Conservation (phyloP, 2,113 vertebrate genomes). For the Cryptoleucopteryx plumbea region DNA sequence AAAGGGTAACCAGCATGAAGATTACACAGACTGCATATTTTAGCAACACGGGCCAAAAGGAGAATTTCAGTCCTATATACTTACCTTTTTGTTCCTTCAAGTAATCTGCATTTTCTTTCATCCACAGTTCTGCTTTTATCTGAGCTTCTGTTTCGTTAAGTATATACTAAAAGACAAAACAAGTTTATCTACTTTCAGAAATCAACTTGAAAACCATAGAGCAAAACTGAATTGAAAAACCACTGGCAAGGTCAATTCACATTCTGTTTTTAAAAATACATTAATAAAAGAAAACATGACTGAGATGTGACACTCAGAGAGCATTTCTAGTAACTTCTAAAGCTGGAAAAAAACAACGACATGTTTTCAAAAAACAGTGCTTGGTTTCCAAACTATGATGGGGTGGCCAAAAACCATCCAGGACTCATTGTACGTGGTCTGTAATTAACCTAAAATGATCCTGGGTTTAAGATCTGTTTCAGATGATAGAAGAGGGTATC, state of each 20-base stretch:
- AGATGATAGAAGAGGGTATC: not conserved
- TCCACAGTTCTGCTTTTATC: constrained; percentile 94
- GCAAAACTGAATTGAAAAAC: not conserved
- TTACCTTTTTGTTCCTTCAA: constrained; percentile 93
- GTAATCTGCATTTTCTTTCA: constrained; percentile 94
- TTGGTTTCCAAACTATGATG: not conserved
- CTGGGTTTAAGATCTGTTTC: not conserved
- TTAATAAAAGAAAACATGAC: not conserved
- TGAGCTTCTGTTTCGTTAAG: constrained; percentile 88
- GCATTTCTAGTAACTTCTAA: not conserved
- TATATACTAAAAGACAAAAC: constrained; percentile 82
- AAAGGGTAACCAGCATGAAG: constrained; percentile 26
- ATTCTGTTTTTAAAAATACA: not conserved
- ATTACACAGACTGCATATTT: not conserved
- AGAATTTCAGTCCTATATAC: not conserved
- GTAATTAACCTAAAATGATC: constrained; percentile 19
- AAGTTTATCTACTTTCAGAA: constrained; percentile 30
- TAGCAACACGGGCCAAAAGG: not conserved
- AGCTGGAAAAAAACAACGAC: not conserved
- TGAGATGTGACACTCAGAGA: not conserved
- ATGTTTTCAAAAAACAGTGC: not conserved
- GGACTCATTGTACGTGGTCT: not conserved
- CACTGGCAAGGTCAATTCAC: not conserved
- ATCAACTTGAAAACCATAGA: not conserved
- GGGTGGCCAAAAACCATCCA: not conserved